A percentile compares a stretch with the other conserved stretches of the same genome.
Evolutionary conservation across 2,888 invertebrate species (phyloP).

Genomic region (Drosophila setosimentum): DNA sequence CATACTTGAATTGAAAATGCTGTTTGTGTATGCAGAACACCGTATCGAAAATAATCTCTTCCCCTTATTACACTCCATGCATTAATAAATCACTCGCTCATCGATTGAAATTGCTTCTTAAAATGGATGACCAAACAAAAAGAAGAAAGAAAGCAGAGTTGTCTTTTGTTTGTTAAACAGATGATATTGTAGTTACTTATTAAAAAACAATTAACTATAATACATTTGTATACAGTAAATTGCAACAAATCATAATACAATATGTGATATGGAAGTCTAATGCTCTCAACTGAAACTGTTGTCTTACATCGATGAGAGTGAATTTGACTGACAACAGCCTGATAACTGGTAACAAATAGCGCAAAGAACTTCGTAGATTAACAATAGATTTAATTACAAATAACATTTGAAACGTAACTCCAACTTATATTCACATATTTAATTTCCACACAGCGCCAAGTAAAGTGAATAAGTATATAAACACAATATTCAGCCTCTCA

Average conservation of each 20-base stretch:
- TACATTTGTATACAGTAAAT: background rate
- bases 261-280: background rate
- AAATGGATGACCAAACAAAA: constrained; percentile 1
- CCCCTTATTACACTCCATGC: background rate
- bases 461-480: too few relatives aligned
- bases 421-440: background rate
- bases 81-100: constrained; percentile 1
- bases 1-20: background rate
- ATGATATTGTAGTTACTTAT: background rate
- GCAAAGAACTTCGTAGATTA: background rate
- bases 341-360: too few relatives aligned
- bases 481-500: too few relatives aligned
- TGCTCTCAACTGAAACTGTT: background rate
- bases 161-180: background rate
- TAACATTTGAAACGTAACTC: background rate
- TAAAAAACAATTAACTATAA: background rate
- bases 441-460: too few relatives aligned
- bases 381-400: background rate
- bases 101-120: constrained; percentile 12
- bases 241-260: background rate
- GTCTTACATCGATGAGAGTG: background rate
- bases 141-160: background rate
- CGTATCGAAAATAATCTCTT: background rate
- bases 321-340: background rate
- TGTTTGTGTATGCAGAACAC: constrained; percentile 17